Evolutionary conservation across 2,113 vertebrate species (phyloP).

Genomic region (Epinephelus fuscoguttatus): DNA sequence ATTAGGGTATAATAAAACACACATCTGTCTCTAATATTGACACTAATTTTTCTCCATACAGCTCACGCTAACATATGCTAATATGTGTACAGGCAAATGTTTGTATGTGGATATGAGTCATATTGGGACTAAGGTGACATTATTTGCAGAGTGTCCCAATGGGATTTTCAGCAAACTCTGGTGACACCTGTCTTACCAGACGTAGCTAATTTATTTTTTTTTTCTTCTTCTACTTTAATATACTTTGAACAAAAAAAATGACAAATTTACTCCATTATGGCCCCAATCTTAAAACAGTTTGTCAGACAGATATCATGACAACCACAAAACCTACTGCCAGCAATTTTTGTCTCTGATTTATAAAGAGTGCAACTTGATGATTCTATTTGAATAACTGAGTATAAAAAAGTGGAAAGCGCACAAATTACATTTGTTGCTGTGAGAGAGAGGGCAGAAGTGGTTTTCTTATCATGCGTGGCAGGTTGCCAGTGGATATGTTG

Average conservation of each 20-base stretch:
- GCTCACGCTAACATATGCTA: constrained; percentile 31
- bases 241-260: not conserved
- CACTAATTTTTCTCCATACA: constrained; percentile 15
- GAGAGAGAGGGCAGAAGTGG: constrained; percentile 49
- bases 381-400: constrained; percentile 19
- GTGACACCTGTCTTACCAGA: no score
- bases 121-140: not conserved
- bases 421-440: constrained; percentile 62
- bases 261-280: not conserved
- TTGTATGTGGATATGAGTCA: not conserved
- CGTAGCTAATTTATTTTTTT: no score
- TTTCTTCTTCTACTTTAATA: not conserved
- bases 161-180: not conserved
- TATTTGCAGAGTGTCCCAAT: not conserved
- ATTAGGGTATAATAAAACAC: not conserved
- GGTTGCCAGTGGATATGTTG: constrained; percentile 70
- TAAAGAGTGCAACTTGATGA: not conserved
- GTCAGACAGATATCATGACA: not conserved
- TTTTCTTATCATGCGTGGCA: constrained; percentile 75
- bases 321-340: not conserved
- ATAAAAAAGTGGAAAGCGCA: constrained; percentile 41
- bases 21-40: not conserved
- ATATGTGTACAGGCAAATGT: constrained; percentile 34
- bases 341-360: constrained; percentile 12
- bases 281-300: constrained; percentile 5